Evolutionary conservation across 2,113 vertebrate genomes (phyloP), one percentile per base, ranked within the genome.

Genomic region (Cephalopholis sonnerati): DNA sequence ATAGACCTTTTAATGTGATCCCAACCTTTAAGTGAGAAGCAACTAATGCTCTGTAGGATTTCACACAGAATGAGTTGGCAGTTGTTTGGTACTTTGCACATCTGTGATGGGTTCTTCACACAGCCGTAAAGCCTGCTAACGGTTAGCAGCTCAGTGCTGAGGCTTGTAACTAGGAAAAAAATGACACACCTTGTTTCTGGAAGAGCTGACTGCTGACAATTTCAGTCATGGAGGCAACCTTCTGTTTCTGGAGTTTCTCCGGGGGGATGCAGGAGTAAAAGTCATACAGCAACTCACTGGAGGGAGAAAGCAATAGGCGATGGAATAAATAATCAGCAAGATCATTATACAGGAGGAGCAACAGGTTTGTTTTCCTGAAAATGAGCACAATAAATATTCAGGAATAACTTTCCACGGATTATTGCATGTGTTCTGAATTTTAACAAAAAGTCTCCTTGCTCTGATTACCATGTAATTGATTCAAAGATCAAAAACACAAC

Each of bases 241-340:
- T 99, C 90, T 97, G 97, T 85, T 99, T 99, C 94, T 98, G 98
- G 13, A 99, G 95, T 57, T 96, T 97, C 85, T 95, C 96, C 0
- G 96, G 97, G 7, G 97, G 97, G 81, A 99, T 98, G 93, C 97
- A 98, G 77, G 95, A 97, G 44, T 98, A 99, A 90, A 99, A 99
- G 84, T 99, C 97, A 62, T 96, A 96, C 0, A 99, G 94, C 54
- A 99, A 94, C 81, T 98, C 96, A 95, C 98, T 99, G 93, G 20
- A 76, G 17, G 84, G 71, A 87, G 78, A 78, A 59, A 84, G 20
- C 11, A 9, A 74, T 15, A 41, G 25, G 44, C 12, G 1, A 59
- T 62, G 48, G 65, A 62, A 59, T 72, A 48, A 71, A 71, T 32
- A 70, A 74, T 22, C 41, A 62, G 59, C 18, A 24, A 15, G 11